Evolutionary conservation across 2,888 invertebrate species (phyloP), one percentile per base, ranked within the genome.

Genomic region (Galerucella calmariensis): DNA sequence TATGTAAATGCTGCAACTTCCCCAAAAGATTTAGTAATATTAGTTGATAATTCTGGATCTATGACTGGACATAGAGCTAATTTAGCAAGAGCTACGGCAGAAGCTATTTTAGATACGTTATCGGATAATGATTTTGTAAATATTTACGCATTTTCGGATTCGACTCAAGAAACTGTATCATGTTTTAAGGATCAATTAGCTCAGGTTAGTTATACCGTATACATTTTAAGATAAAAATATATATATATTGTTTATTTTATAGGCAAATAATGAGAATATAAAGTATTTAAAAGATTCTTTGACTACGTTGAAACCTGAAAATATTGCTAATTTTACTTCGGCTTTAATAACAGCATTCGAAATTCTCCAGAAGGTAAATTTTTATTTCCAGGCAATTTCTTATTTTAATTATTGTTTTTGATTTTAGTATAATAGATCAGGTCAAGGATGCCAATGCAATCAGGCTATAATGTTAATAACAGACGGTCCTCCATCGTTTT

Each of bases 401-500:
- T 63, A 53, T 24, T 62, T 16, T 2, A 44, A 20, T 44, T 65
- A 44, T 11, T 65, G 5, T 11, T 44, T 6, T 46, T 41, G 3
- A 16, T 85, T 87, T 11, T 84, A 95, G 89, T 95, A 95, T 83
- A 95, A 95, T 84, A 92, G 94, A 79, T 94, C 95, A 0, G 93
- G 94, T 0, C 93, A 92, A 82, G 97, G 97, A 5, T 94, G 95
- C 82, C 95, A 97, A 85, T 99, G 99, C 86, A 99, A 99, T 89
- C 98, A 98, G 88, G 98, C 98, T 2, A 98, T 99, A 71, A 97
- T 99, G 94, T 89, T 99, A 71, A 94, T 99, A 76, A 98, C 98
- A 0, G 96, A 97, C 80, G 98, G 97, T 27, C 95, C 97, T 12
- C 94, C 97, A 14, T 90, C 91, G 73, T 90, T 88, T 79, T 92